phyloP scores from a whole-genome alignment of 2,888 invertebrate genomes.

The Oscheius sp. region DNA sequence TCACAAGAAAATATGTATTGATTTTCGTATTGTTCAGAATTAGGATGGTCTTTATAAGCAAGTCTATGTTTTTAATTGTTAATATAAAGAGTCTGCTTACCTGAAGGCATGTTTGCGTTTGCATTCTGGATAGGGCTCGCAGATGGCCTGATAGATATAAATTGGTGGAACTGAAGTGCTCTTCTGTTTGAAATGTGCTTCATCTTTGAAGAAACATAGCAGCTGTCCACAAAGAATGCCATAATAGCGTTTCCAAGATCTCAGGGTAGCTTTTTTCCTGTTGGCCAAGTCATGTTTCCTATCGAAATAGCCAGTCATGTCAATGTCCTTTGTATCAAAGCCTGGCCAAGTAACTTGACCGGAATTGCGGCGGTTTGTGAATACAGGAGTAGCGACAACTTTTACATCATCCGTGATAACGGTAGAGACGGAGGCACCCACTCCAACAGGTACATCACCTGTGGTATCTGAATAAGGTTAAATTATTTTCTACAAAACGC shows the following conservation, averaged over 20 bases:
- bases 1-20: slow-evolving; percentile 88
- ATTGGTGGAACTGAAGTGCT: slow-evolving; percentile 75
- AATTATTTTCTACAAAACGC: too few relatives aligned
- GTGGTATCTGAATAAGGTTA: slow-evolving; percentile 14
- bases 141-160: slow-evolving; percentile 79
- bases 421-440: slow-evolving; percentile 27
- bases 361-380: slow-evolving; percentile 76
- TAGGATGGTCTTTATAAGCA: slow-evolving; percentile 2
- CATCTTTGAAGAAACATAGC: slow-evolving; percentile 93
- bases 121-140: slow-evolving; percentile 89
- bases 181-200: slow-evolving; percentile 86
- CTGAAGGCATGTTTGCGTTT: slow-evolving; percentile 90
- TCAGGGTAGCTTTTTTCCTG: slow-evolving; percentile 90
- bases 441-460: background rate
- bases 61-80: background rate
- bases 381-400: slow-evolving; percentile 81
- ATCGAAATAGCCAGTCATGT: slow-evolving; percentile 79
- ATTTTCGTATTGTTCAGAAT: slow-evolving; percentile 78
- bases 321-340: slow-evolving; percentile 66
- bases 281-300: slow-evolving; percentile 93
- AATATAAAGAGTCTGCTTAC: slow-evolving; percentile 24
- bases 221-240: slow-evolving; percentile 94
- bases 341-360: slow-evolving; percentile 54
- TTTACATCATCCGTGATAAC: slow-evolving; percentile 75
- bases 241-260: slow-evolving; percentile 94